Evolutionary conservation across 2,113 vertebrate genomes (phyloP).

Genomic region (Xenopus laevis): DNA sequence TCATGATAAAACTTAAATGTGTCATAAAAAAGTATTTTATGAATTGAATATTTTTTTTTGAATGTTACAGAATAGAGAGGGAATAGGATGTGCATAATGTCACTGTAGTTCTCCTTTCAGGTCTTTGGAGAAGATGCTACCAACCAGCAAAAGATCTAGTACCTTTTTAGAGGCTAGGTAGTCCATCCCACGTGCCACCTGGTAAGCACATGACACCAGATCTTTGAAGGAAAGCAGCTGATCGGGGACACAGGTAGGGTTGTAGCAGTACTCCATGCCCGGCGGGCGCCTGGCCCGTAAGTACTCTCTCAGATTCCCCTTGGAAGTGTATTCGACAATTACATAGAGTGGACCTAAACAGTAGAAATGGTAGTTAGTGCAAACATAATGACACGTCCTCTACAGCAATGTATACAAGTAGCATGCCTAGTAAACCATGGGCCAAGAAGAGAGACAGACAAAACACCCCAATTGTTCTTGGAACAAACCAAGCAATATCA

Average conservation of each 20-base stretch:
- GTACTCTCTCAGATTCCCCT: conserved; percentile 92
- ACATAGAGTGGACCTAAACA: conserved; percentile 88
- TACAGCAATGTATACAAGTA: no score
- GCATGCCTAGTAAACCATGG: no score
- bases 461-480: no score
- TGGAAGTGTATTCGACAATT: conserved; percentile 92
- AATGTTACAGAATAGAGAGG: no score
- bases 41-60: no score
- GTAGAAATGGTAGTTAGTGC: neutral
- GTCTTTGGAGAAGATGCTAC: neutral
- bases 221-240: conserved; percentile 96
- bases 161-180: conserved; percentile 95
- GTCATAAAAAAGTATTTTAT: no score
- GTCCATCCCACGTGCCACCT: conserved; percentile 95
- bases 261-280: conserved; percentile 96
- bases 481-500: no score
- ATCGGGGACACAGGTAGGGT: conserved; percentile 79
- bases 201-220: conserved; percentile 92
- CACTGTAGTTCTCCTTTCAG: neutral
- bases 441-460: no score
- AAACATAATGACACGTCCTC: no score
- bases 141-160: conserved; percentile 42
- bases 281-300: conserved; percentile 87
- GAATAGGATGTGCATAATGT: no score
- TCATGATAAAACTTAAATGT: no score